phyloP scores from a whole-genome alignment of 2,797 vertebrate genomes.

The Sebastolobus altivelis region DNA sequence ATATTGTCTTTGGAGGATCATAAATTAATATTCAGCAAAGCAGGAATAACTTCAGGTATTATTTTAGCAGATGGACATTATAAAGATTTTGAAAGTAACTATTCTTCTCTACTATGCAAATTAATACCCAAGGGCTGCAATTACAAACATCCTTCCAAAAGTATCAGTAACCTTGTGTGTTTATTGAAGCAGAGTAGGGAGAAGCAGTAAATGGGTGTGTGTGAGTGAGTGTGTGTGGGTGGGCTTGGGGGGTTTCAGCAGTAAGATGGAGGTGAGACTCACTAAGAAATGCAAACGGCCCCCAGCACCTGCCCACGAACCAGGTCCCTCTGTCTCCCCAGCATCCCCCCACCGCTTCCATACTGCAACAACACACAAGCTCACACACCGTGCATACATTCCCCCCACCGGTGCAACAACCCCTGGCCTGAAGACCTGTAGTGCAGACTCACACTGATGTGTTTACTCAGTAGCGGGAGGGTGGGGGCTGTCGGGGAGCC shows the following conservation, averaged over 20 bases:
- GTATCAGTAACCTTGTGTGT: conserved; percentile 35
- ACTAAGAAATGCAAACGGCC: conserved; percentile 48
- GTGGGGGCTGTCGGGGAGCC: not conserved
- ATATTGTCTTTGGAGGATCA: not conserved
- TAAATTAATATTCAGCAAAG: conserved; percentile 10
- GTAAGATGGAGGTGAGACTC: conserved; percentile 42
- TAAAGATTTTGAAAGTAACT: conserved; percentile 19
- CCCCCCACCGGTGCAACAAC: conserved; percentile 37
- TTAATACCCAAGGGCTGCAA: conserved; percentile 57
- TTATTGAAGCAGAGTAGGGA: conserved; percentile 28
- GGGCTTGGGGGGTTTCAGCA: conserved; percentile 11
- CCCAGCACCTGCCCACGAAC: conserved; percentile 45
- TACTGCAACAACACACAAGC: conserved; percentile 1
- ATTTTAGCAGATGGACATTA: conserved; percentile 28
- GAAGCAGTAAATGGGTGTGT: not conserved
- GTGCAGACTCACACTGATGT: conserved; percentile 61
- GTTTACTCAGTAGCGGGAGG: conserved; percentile 56
- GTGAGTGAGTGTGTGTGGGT: conserved; percentile 5
- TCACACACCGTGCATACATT: not conserved
- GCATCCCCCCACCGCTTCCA: not conserved
- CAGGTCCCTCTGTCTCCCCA: conserved; percentile 11
- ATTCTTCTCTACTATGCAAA: conserved; percentile 17
- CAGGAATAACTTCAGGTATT: conserved; percentile 13
- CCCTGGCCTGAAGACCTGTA: conserved; percentile 49
- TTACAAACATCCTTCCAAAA: conserved; percentile 31